These are phyloP conservation scores for Zaprionus lachaisei DNA, from an alignment of 1,140 invertebrate genomes.

Conservation along the genomic window DNA sequence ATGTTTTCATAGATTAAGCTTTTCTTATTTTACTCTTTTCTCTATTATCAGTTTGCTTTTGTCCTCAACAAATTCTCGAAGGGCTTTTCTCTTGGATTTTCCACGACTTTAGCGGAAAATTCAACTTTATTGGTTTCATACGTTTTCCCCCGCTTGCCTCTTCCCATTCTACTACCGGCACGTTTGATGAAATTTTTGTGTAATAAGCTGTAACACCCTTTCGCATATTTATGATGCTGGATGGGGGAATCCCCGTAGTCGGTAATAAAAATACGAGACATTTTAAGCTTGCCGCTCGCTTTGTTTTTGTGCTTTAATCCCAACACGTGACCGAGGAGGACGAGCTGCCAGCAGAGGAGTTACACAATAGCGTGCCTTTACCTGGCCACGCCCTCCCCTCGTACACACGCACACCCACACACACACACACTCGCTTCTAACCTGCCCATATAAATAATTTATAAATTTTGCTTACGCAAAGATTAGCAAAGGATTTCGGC, in stretches of 20 bases:
- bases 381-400: neutral
- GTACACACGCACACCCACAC: neutral
- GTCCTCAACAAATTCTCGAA: neutral
- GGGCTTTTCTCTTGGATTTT: conserved; percentile 13
- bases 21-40: neutral
- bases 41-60: neutral
- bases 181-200: conserved; percentile 41
- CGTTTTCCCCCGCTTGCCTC: conserved; percentile 12
- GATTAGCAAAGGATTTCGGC: conserved; percentile 61
- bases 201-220: conserved; percentile 56
- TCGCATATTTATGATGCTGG: conserved; percentile 1
- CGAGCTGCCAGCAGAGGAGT: neutral
- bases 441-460: conserved; percentile 58
- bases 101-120: conserved; percentile 22
- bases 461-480: conserved; percentile 55
- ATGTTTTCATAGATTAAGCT: neutral
- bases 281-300: conserved; percentile 46
- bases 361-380: neutral
- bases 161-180: neutral
- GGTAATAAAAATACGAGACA: conserved; percentile 69
- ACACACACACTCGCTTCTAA: neutral
- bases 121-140: conserved; percentile 40
- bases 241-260: neutral
- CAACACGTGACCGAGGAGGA: conserved; percentile 24
- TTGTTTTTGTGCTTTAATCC: conserved; percentile 42